Evolutionary conservation across 1,140 invertebrate species (phyloP), one percentile per base, ranked within the genome.

Genomic region (Reticulitermes speratus): DNA sequence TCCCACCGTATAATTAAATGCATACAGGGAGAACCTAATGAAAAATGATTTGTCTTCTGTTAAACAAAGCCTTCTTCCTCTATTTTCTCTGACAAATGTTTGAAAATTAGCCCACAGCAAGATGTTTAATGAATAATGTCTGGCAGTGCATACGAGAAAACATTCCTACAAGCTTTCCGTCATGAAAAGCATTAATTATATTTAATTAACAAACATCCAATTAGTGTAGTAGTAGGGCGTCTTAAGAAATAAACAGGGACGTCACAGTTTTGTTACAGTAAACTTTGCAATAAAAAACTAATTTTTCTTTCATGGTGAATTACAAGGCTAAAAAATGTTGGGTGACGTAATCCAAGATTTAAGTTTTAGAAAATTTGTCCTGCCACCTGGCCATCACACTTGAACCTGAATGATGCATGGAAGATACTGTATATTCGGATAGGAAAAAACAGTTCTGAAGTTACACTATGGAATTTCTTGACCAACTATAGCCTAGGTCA

Each of bases 21-120:
- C 65, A 75, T 75, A 75, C 25, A 75, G 7, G n/a, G 65, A 75
- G 65, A 75, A 30, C 11, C 25, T n/a, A 75, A 75, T 75, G 65
- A 75, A 75, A 75, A 75, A 75, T 25, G 25, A 30, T 75, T 75
- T 75, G 65, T 75, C 65, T 75, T 30, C 65, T 75, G 65, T 75
- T 75, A 75, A 75, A 75, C 65, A 75, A 75, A 75, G n/a, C 65
- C 25, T 30, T 75, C 25, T 75, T 8, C 65, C 65, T 75, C 65
- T 75, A 16, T 75, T 75, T 75, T 9, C 25, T 25, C 65, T 75
- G n/a, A 75, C 25, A 75, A 75, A 75, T 75, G 65, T 75, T 75
- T 75, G 65, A 75, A 75, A 75, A 75, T 75, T 75, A 30, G 65
- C 65, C 65, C 25, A 30, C 14, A 75, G 65, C 65, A 30, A 75